phyloP scores from a whole-genome alignment of 2,888 invertebrate species.

The Chromoteleia sp. region DNA sequence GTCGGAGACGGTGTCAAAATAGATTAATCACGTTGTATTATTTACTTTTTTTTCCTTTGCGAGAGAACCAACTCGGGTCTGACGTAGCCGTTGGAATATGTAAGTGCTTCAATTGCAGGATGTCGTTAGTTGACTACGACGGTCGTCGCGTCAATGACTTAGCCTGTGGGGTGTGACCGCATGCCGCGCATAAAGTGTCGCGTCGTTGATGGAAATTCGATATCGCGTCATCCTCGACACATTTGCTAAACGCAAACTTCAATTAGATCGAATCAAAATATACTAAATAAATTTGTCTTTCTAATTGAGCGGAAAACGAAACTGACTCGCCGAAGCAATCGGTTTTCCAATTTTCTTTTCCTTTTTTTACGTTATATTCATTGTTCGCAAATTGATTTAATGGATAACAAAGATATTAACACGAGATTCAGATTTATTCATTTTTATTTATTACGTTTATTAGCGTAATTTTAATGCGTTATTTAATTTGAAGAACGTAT shows the following conservation, averaged over 20 bases:
- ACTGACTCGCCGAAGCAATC: too few relatives aligned
- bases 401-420: too few relatives aligned
- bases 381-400: too few relatives aligned
- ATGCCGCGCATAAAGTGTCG: slow-evolving; percentile 57
- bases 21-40: slow-evolving; percentile 21
- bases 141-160: slow-evolving; percentile 74
- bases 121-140: slow-evolving; percentile 73
- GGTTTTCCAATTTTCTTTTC: too few relatives aligned
- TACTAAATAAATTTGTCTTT: slow-evolving; percentile 30
- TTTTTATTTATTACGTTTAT: too few relatives aligned
- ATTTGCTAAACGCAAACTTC: slow-evolving; percentile 45
- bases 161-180: slow-evolving; percentile 72
- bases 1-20: slow-evolving; percentile 25
- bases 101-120: slow-evolving; percentile 75
- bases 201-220: slow-evolving; percentile 61
- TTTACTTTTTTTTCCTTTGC: slow-evolving; percentile 6
- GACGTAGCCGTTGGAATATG: slow-evolving; percentile 55
- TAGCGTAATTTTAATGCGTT: too few relatives aligned
- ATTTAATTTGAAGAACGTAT: too few relatives aligned
- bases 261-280: slow-evolving; percentile 27
- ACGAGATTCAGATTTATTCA: too few relatives aligned
- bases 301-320: slow-evolving; percentile 9
- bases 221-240: slow-evolving; percentile 53
- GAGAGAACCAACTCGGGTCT: slow-evolving; percentile 10
- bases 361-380: too few relatives aligned